phyloP scores from a whole-genome alignment of 1,140 invertebrate genomes.

The Mamestra configurata region DNA sequence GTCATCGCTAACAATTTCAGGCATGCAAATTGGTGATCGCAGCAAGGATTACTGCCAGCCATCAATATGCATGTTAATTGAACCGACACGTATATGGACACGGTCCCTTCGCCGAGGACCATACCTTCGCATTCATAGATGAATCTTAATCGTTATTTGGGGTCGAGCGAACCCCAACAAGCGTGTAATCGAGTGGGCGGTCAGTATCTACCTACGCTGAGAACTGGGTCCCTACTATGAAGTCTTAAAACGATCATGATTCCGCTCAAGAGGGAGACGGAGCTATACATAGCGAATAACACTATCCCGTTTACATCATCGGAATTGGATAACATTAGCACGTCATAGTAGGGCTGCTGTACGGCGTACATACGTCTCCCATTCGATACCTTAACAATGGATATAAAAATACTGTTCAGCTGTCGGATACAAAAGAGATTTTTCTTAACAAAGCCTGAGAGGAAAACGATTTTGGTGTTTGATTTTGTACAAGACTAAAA shows the following conservation, averaged over 20 bases:
- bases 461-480: slow-evolving; percentile 4
- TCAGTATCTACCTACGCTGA: neutral
- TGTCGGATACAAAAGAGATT: slow-evolving; percentile 21
- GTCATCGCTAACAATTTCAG: neutral
- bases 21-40: neutral
- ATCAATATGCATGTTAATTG: slow-evolving; percentile 33
- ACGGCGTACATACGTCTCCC: neutral
- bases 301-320: too few species aligned
- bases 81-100: neutral
- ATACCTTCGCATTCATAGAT: slow-evolving; percentile 13
- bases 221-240: too few species aligned
- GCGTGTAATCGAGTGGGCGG: slow-evolving; percentile 34
- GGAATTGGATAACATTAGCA: too few species aligned
- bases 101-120: neutral
- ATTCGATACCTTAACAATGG: slow-evolving; percentile 14
- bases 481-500: neutral
- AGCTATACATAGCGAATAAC: too few species aligned
- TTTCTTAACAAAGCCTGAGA: slow-evolving; percentile 11
- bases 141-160: slow-evolving; percentile 30
- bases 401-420: slow-evolving; percentile 14
- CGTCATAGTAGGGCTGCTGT: too few species aligned
- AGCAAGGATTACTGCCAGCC: neutral
- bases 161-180: slow-evolving; percentile 31
- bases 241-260: too few species aligned
- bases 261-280: too few species aligned